Base-by-base conservation (phyloP, 2,888 invertebrate genomes). In the Noctua comes region DNA sequence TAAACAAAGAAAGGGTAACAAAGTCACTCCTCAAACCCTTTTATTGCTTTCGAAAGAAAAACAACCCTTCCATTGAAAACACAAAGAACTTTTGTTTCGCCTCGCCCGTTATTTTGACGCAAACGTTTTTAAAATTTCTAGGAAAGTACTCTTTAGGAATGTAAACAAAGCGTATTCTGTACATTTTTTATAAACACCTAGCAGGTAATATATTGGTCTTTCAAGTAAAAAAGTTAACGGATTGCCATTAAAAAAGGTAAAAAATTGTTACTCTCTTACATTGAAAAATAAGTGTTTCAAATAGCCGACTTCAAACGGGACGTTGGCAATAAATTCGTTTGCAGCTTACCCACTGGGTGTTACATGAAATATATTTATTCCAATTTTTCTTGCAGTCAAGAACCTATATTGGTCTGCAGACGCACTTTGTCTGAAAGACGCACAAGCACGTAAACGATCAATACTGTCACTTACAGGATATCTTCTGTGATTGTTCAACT, bases 61-160 rank as follows among this genome's bases (percentile, higher is more conserved):
- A 94, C 95, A 96, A 96, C 96, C 96, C 96, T 96, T 95, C 92
- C 90, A 93, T 95, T 94, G 91, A 94, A 92, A 89, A 88, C 89
- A 94, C 93, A 93, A 93, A 92, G 89, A 89, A 89, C 91, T 92
- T 93, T 95, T 95, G 94, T 93, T 93, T 91, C 89, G 83, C 80
- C 87, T 88, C 90, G 88, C 89, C 95, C 93, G 94, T 95, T 96
- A 95, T 92, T 92, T 95, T 94, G 93, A 95, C 93, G 94, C 94
- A 94, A 95, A 88, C 82, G 85, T 84, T 90, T 90, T 92, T 88
- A 90, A 85, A 85, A 91, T 91, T 95, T 94, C 94, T 93, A 85
- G 88, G 93, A 95, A 95, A 93, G 88, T 82, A 84, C 76, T 83
- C 77, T 85, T 85, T 79, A 73, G 51, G 81, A 84, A 85, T 68